Percentiles rank a stretch among this genome's conserved stretches.
Conservation (phyloP, 2,113 vertebrate species). For the Tursiops truncatus region DNA sequence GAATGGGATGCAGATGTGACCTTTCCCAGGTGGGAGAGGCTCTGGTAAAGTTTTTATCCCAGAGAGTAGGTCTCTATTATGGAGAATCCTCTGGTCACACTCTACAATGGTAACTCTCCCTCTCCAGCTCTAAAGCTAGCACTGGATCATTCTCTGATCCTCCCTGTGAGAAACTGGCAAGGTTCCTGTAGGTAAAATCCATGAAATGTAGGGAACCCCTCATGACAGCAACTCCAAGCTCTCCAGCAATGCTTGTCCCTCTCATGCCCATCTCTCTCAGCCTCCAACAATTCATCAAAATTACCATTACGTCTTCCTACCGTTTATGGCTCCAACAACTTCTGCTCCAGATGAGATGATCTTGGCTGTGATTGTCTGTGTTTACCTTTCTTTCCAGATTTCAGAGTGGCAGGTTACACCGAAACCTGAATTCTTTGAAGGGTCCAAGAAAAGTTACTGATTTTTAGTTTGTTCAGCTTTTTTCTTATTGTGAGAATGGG, state of each 20-base stretch:
- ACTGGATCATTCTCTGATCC: too few relatives aligned
- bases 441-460: too few relatives aligned
- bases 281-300: background rate
- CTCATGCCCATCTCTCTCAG: background rate
- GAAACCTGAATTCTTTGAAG: background rate
- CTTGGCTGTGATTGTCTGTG: too few relatives aligned
- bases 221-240: too few relatives aligned
- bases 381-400: background rate
- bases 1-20: too few relatives aligned
- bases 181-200: background rate
- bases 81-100: background rate
- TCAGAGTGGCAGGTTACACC: background rate
- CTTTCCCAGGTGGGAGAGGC: background rate
- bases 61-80: background rate
- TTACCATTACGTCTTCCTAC: fast-evolving
- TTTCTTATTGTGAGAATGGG: background rate
- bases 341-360: too few relatives aligned
- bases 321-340: fast-evolving
- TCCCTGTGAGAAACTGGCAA: background rate
- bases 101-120: background rate
- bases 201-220: background rate
- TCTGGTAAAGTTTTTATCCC: background rate
- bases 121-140: background rate
- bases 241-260: too few relatives aligned
- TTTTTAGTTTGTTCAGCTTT: background rate